Evolutionary conservation across 2,113 vertebrate species (phyloP), one percentile per base, ranked within the genome.

Genomic region (Proteles cristata): DNA sequence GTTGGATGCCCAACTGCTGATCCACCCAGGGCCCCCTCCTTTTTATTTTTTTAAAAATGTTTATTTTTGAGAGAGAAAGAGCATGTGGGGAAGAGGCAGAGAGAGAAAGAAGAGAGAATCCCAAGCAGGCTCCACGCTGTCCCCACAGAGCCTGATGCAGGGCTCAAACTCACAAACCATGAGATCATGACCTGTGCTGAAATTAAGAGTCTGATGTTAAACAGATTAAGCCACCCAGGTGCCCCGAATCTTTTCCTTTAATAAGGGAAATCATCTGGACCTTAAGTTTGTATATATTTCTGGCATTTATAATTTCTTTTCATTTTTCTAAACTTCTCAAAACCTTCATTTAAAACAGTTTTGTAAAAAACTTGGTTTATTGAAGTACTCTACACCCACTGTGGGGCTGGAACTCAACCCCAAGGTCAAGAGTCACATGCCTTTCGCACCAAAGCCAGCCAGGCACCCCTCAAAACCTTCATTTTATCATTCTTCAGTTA

Each of bases 401-500:
- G 43, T 4, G 26, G 74, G 43, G 43, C 45, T 77, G 14, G 28
- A 48, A 77, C 43, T 31, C 26, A 74, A 45, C 26, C 43, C 73
- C 4, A 2, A 77, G 74, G 48, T 48, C 43, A 48, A 4, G 2
- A 77, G 74, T 77, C 1, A 8, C 43, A 48, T 28, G 43, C 43
- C 45, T 15, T 77, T 77, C 43, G 31, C 23, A 74, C 71, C 25
- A 45, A 31, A 31, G 43, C 43, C 43, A 77, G 43, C 26, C 26
- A 77, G 26, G 74, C 5, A 45, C 26, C 74, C 74, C 26, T 95
- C 76, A 90, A 86, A 97, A 90, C 12, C 39, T 97, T 90, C 65
- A 93, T 79, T 97, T 93, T 73, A 39, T 66, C 93, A 92, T 83
- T 96, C 21, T 94, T 95, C 17, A 80, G 43, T 96, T 86, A 35